phyloP scores from a whole-genome alignment of 2,888 invertebrate genomes.

The Nymphalis c-album region DNA sequence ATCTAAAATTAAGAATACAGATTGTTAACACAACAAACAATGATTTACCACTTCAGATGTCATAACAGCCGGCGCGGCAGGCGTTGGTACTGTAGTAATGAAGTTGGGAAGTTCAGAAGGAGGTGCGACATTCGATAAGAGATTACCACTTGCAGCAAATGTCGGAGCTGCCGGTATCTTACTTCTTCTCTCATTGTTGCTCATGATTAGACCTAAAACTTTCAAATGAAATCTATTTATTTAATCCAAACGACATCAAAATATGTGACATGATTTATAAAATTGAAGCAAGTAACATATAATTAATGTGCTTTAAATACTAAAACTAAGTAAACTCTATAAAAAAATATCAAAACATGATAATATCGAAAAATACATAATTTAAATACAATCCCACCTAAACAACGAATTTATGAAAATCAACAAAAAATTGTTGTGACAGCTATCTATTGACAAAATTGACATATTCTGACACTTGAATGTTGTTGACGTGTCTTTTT shows the following conservation, averaged over 20 bases:
- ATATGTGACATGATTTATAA: neutral
- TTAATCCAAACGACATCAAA: neutral
- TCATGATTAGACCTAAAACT: constrained; percentile 41
- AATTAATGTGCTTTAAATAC: neutral
- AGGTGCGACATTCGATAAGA: constrained; percentile 86
- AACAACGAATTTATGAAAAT: constrained; percentile 11
- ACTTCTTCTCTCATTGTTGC: constrained; percentile 59
- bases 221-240: neutral
- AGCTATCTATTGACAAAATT: constrained; percentile 24
- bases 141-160: constrained; percentile 71
- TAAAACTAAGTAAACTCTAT: neutral
- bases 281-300: neutral
- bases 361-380: neutral
- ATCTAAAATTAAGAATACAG: neutral
- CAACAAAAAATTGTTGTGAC: constrained; percentile 26
- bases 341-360: neutral
- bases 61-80: constrained; percentile 32
- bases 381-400: constrained; percentile 5
- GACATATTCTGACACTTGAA: constrained; percentile 26
- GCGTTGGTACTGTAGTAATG: constrained; percentile 65
- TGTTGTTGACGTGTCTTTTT: constrained; percentile 34
- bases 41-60: constrained; percentile 41
- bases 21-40: neutral
- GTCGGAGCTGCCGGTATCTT: constrained; percentile 73
- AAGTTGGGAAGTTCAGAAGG: constrained; percentile 86